phyloP scores from a whole-genome alignment of 2,797 vertebrate genomes.

The Pantherophis vulpinus region DNA sequence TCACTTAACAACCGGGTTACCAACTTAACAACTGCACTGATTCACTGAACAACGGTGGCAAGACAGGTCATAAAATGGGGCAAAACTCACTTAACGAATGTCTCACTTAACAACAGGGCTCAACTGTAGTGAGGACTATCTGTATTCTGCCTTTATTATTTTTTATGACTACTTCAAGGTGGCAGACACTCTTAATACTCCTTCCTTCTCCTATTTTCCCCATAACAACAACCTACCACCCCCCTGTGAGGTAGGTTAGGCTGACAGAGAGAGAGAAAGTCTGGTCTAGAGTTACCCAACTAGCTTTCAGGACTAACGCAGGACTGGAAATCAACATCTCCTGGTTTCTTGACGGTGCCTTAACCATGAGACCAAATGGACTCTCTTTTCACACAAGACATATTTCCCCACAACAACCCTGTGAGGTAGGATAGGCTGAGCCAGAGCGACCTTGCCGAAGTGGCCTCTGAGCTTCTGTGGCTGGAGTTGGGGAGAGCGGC shows the following conservation, averaged over 20 bases:
- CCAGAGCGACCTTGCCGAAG: not conserved
- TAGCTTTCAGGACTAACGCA: not conserved
- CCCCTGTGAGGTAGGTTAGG: not conserved
- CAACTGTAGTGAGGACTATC: not conserved
- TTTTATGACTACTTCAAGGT: not conserved
- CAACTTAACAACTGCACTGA: too few species aligned
- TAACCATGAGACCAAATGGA: not conserved
- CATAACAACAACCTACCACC: not conserved
- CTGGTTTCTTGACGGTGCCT: not conserved
- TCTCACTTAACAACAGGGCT: not conserved
- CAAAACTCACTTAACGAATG: not conserved
- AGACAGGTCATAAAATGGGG: not conserved
- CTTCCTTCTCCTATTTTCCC: not conserved
- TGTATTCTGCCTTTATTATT: not conserved
- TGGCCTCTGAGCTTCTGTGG: not conserved
- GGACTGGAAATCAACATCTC: not conserved
- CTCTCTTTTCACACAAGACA: not conserved
- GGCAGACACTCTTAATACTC: not conserved
- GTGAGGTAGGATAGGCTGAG: not conserved
- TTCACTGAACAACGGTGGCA: not conserved
- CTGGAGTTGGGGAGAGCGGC: not conserved
- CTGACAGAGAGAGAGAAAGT: not conserved
- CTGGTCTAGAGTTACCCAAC: not conserved
- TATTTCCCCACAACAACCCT: not conserved
- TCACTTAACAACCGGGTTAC: not conserved